These are phyloP conservation scores for Benthosema pterotum DNA, from an alignment of 2,797 vertebrate genomes.

Conservation along the genomic window DNA sequence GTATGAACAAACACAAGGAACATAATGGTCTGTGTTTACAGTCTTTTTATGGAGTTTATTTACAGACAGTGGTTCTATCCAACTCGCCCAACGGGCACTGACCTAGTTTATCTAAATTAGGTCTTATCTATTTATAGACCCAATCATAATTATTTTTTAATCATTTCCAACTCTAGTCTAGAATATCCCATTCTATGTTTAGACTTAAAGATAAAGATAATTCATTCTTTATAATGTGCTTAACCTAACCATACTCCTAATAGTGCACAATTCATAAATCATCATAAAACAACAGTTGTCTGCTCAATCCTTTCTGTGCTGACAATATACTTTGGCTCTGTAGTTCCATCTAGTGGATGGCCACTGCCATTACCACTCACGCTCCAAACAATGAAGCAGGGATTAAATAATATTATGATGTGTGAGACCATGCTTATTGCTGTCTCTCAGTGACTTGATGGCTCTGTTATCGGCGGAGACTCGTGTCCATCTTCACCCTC, in stretches of 20 bases:
- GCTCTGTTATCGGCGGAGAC: no score
- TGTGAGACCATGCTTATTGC: background rate
- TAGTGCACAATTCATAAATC: no score
- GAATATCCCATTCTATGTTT: slow-evolving; percentile 5
- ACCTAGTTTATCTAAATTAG: slow-evolving; percentile 8
- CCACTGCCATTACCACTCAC: slow-evolving; percentile 25
- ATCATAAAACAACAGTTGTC: slow-evolving; percentile 1
- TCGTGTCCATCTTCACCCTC: no score
- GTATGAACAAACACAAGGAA: no score
- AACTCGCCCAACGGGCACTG: no score
- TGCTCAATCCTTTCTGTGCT: background rate
- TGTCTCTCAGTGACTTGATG: no score
- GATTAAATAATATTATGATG: background rate
- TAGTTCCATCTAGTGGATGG: slow-evolving; percentile 66
- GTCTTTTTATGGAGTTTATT: no score
- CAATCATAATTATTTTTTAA: background rate
- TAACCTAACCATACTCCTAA: no score
- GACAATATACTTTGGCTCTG: slow-evolving; percentile 22
- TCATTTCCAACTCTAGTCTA: background rate
- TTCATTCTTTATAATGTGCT: background rate
- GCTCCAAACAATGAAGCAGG: background rate
- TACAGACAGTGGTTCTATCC: no score
- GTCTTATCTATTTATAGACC: no score
- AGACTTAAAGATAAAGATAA: background rate
- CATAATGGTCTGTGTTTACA: no score